phyloP scores from a whole-genome alignment of 1,140 invertebrate species.

The Conopomorpha cramerella region DNA sequence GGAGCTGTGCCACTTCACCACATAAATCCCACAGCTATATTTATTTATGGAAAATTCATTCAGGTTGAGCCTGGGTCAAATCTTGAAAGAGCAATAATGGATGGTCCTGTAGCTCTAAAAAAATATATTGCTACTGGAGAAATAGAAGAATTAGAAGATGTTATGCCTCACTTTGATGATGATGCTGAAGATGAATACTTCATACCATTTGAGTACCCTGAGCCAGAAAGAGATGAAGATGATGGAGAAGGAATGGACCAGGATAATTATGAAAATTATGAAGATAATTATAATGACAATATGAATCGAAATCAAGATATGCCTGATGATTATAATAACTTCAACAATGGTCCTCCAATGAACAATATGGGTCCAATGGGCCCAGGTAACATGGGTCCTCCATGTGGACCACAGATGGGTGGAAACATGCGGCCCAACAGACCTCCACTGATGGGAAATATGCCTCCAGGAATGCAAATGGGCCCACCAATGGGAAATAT shows the following conservation, averaged over 20 bases:
- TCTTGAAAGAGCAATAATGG: conserved; percentile 72
- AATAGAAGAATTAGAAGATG: conserved; percentile 76
- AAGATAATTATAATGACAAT: conserved; percentile 30
- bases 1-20: conserved; percentile 72
- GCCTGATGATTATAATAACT: conserved; percentile 25
- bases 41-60: conserved; percentile 79
- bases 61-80: conserved; percentile 75
- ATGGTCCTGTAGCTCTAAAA: conserved; percentile 76
- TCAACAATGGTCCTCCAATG: conserved; percentile 29
- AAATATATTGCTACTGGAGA: conserved; percentile 77
- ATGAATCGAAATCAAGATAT: conserved; percentile 15
- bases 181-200: conserved; percentile 61
- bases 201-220: conserved; percentile 46
- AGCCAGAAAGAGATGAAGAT: conserved; percentile 19
- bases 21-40: conserved; percentile 75
- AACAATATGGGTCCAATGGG: conserved; percentile 15
- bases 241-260: conserved; percentile 17
- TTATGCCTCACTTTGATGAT: conserved; percentile 68
- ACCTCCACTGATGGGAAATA: conserved; percentile 13
- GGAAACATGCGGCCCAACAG: conserved; percentile 30
- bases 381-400: not conserved
- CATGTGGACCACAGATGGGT: too few species aligned
- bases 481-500: conserved; percentile 25
- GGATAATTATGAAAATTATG: conserved; percentile 15
- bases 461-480: not conserved